A percentile compares a stretch with the other conserved stretches of the same genome.
These are phyloP conservation scores for Pygoscelis adeliae DNA, from an alignment of 2,113 vertebrate genomes.

Conservation along the genomic window DNA sequence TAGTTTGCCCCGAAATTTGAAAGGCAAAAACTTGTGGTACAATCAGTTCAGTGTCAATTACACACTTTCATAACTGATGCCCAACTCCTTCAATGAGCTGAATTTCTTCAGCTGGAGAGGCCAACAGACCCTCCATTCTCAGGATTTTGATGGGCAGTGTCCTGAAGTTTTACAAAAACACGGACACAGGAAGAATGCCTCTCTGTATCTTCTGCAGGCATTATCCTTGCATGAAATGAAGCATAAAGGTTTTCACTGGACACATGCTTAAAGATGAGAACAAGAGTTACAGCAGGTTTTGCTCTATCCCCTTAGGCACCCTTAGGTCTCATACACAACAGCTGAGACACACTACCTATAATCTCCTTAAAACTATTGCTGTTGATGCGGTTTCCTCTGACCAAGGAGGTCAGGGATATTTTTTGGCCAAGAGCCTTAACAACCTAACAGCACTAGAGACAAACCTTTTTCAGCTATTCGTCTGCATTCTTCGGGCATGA, in stretches of 20 bases:
- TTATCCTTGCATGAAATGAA: not conserved
- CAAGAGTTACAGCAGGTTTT: not conserved
- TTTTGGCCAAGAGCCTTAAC: conserved; percentile 36
- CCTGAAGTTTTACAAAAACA: not conserved
- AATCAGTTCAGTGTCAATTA: not conserved
- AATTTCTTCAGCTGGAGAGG: not conserved
- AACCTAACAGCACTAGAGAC: conserved; percentile 18
- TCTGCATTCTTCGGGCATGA: conserved; percentile 49
- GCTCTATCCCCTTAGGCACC: not conserved
- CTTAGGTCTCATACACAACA: not conserved
- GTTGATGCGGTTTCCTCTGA: not conserved
- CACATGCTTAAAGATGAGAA: not conserved
- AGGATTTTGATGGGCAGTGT: not conserved
- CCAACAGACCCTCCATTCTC: not conserved
- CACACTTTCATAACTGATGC: not conserved
- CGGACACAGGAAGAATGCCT: not conserved
- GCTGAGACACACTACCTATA: not conserved
- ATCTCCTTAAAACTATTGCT: not conserved
- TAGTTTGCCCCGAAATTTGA: not conserved
- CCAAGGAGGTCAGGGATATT: conserved; percentile 13
- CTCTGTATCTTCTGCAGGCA: not conserved
- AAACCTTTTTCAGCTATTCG: conserved; percentile 49
- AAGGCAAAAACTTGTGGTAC: not conserved
- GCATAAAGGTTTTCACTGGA: not conserved
- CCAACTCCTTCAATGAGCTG: not conserved